Evolutionary conservation across 2,888 invertebrate genomes (phyloP), one percentile per base, ranked within the genome.

Genomic region (Harpalus rufipes): DNA sequence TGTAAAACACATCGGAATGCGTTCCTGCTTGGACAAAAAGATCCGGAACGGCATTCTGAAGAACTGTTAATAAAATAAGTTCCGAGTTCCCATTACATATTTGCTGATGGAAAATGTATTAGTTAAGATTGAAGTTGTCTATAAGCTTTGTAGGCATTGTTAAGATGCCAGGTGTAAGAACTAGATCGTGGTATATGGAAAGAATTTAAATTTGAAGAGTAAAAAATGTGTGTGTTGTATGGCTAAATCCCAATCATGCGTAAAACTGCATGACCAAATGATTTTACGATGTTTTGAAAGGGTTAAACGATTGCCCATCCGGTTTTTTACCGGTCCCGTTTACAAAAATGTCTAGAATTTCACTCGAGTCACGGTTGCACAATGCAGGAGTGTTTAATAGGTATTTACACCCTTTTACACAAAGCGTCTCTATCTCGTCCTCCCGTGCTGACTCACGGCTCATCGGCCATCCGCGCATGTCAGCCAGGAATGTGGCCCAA

Each of bases 331-430:
- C 72, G 72, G 41, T 74, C 72, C 44, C 72, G 72, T 74, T 74
- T 74, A 74, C 72, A 83, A 83, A 83, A 83, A 83, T 83, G 83
- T 83, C 76, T 74, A 83, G 74, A 74, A 76, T 83, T 83, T 83
- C 83, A 76, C 44, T 83, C 61, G 59, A 59, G 83, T 83, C 83
- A 83, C 76, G 83, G 83, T 83, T 83, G 83, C 61, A 83, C 83
- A 83, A 83, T 83, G 61, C 83, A 59, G 79, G 65, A 80, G 80
- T 79, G 80, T 89, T 89, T 90, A 90, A 90, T 90, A 89, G 90
- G 89, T 89, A 89, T 90, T 90, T 90, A 90, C 89, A 89, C 89
- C 90, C 89, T 90, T 90, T 89, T 88, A 89, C 88, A 89, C 88
- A 88, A 89, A 89, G 89, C 89, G 88, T 90, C 90, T 90, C 89